Evolutionary conservation across 2,113 vertebrate species (phyloP), one percentile per base, ranked within the genome.

Genomic region (Globicephala melas): DNA sequence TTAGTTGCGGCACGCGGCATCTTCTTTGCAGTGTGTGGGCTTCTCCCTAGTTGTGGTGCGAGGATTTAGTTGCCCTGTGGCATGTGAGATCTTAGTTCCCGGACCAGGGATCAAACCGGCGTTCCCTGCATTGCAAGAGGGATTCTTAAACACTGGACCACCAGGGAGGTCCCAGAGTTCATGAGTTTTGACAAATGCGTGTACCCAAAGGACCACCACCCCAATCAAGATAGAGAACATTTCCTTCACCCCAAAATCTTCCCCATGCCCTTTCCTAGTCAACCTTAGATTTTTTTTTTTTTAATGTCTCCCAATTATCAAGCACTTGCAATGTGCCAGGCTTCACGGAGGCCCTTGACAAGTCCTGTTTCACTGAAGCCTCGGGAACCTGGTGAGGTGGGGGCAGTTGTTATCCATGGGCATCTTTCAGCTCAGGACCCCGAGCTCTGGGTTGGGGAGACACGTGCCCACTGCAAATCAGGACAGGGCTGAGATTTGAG

Each of bases 381-480:
- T 53, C 0, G 2, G 71, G 33, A 14, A 55, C 47, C 28, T 25
- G 62, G 36, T 44, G 33, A 55, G 8, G 17, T 3, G 47, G 47
- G 31, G 13, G 26, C n/a, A 11, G 1, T 28, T 65, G 26, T 33
- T 44, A 14, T 23, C 10, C 15, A 3, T 21, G 71, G 70, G 62
- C 81, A 3, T 53, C 90, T 77, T 36, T 28, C 0, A 10, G 67
- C 76, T 47, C 23, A 79, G 47, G 70, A 65, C 11, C 7, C 6
- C 8, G 1, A 5, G 50, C 67, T n/a, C 36, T 33, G 55, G 62
- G 55, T 26, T 36, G 26, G 67, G 71, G 36, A 70, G n/a, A 6
- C 10, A 44, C 1, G 1, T 1, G 11, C 6, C 11, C 50, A 11
- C 38, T 0, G 10, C 8, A 4, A 63, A 36, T 11, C 8, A 21